Base-by-base conservation (phyloP, 1,140 invertebrate species). In the Battus philenor region DNA sequence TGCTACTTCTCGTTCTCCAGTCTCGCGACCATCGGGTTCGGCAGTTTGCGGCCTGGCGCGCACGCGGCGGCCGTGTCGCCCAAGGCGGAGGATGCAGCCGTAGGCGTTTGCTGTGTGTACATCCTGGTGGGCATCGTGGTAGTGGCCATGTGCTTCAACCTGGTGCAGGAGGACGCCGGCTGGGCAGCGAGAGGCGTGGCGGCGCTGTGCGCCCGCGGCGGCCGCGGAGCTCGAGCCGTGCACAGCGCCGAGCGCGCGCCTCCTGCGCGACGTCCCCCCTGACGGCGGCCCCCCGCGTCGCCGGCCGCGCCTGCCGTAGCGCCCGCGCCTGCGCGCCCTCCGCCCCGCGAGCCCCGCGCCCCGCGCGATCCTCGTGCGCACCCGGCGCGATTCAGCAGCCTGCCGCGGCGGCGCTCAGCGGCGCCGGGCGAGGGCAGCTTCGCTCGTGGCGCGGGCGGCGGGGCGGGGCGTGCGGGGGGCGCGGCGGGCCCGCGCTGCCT, bases 91-190 rank as follows among this genome's bases (percentile, higher is more conserved):
- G 92, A 95, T 59, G 87, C 94, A 5, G 94, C 94, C 18, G 85
- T 96, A 2, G 92, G 95, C 44, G 91, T 90, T 9, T 93, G 92
- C 45, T 93, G 94, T 11, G 87, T 95, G 11, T 99, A 98, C 76
- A 94, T 99, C 29, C 87, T 98, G 11, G 90, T 98, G 31, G 97
- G 97, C 10, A 95, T 99, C 90, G n/a, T n/a, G n/a, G n/a, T n/a
- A n/a, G n/a, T n/a, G n/a, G n/a, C n/a, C n/a, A n/a, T n/a, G n/a
- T n/a, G 96, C 79, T 98, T 98, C 84, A 97, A 96, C 76, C 87
- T 99, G 30, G 94, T 98, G 50, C 96, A 98, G 84, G 96, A 97
- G 63, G 95, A 98, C 79, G 91, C 97, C 55, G 90, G 94, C 47
- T 73, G 88, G 44, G 86, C 90, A 63, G 78, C 92, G 64, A 87